These are phyloP conservation scores for Timema podura DNA, from an alignment of 2,888 invertebrate genomes.

Conservation along the genomic window DNA sequence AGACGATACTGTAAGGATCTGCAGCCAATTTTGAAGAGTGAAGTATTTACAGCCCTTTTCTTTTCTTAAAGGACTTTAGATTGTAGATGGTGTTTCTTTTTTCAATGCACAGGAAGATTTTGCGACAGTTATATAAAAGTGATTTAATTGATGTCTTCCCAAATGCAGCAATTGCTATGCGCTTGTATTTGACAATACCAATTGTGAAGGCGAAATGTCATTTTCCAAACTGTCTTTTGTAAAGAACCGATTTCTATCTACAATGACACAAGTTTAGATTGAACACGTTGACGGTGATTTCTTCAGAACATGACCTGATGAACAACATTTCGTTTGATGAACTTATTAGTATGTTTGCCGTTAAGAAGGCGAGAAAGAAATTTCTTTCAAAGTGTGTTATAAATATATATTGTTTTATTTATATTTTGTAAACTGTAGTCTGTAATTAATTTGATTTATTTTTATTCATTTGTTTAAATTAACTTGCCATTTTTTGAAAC, in stretches of 20 bases:
- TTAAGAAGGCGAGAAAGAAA: neutral
- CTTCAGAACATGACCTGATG: neutral
- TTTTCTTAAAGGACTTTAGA: neutral
- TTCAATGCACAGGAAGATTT: neutral
- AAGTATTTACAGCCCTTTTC: constrained; percentile 8
- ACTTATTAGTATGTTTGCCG: neutral
- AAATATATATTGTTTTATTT: neutral
- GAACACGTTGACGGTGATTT: neutral
- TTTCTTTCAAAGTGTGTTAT: neutral
- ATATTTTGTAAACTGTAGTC: neutral
- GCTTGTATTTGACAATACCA: constrained; percentile 3
- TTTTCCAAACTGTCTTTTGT: neutral
- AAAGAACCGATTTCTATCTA: neutral
- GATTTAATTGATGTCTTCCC: neutral
- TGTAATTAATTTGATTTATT: too few relatives aligned
- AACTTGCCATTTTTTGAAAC: too few relatives aligned
- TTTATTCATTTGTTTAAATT: too few relatives aligned
- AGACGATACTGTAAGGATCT: neutral
- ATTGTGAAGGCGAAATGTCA: neutral
- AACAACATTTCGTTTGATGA: neutral
- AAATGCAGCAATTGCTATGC: neutral
- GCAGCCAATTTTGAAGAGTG: neutral
- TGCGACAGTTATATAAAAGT: neutral
- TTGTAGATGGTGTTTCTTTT: neutral
- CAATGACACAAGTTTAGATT: neutral